A percentile compares a stretch with the other conserved stretches of the same genome.
phyloP scores from a whole-genome alignment of 2,888 invertebrate genomes.

The Chrysolina haemoptera region DNA sequence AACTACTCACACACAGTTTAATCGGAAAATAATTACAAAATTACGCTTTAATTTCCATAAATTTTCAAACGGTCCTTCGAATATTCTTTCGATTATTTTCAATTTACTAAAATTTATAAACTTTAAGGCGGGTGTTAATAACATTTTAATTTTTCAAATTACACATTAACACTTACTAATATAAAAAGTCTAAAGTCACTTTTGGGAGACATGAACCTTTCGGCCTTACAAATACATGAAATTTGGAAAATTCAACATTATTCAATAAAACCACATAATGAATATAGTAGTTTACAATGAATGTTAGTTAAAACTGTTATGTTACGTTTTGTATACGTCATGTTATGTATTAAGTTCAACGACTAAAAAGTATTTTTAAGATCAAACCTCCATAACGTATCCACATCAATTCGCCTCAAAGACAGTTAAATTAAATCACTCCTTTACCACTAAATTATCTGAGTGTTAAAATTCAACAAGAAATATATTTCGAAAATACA shows the following conservation, averaged over 20 bases:
- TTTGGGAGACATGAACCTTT: slow-evolving; percentile 67
- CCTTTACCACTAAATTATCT: not conserved
- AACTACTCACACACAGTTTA: slow-evolving; percentile 54
- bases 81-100: slow-evolving; percentile 35
- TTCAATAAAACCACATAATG: slow-evolving; percentile 64
- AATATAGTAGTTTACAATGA: slow-evolving; percentile 57
- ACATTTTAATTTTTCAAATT: slow-evolving; percentile 46
- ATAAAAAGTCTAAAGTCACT: slow-evolving; percentile 63
- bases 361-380: slow-evolving; percentile 55
- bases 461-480: not conserved
- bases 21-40: slow-evolving; percentile 44
- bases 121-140: slow-evolving; percentile 51
- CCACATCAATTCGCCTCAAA: slow-evolving; percentile 29
- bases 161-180: slow-evolving; percentile 48
- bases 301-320: slow-evolving; percentile 59
- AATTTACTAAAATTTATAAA: slow-evolving; percentile 41
- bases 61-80: slow-evolving; percentile 33
- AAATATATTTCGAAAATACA: not conserved
- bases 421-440: slow-evolving; percentile 5
- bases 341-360: slow-evolving; percentile 54
- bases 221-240: slow-evolving; percentile 59
- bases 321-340: slow-evolving; percentile 58
- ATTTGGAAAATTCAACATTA: slow-evolving; percentile 55
- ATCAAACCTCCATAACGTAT: slow-evolving; percentile 34
- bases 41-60: slow-evolving; percentile 46